phyloP scores from a whole-genome alignment of 2,888 invertebrate species.

The Ischnus inquisitorius region DNA sequence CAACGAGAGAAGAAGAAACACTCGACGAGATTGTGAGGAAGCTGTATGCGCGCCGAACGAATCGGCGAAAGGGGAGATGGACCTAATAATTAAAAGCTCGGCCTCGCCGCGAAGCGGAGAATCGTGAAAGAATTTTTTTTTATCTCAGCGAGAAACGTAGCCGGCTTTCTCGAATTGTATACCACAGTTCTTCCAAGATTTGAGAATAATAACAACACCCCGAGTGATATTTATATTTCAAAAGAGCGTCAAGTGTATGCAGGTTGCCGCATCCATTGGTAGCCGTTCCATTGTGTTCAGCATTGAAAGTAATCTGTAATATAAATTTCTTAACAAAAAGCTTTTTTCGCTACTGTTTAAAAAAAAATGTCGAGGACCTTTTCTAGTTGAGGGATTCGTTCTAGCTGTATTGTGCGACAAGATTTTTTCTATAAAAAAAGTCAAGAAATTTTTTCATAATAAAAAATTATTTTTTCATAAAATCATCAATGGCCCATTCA shows the following conservation, averaged over 20 bases:
- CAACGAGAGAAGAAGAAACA: constrained; percentile 33
- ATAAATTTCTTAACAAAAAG: constrained; percentile 4
- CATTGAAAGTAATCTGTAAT: constrained; percentile 1
- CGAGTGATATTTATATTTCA: constrained; percentile 21
- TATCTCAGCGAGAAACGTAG: background rate
- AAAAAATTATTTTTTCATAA: no score
- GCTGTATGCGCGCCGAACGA: constrained; percentile 20
- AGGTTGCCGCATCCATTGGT: background rate
- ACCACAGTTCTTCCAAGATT: constrained; percentile 13
- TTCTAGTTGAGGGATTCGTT: background rate
- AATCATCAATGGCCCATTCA: no score
- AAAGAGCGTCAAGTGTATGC: constrained; percentile 7
- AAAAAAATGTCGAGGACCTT: background rate
- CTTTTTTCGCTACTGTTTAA: background rate
- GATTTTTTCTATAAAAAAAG: background rate
- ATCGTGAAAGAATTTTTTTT: constrained; percentile 12
- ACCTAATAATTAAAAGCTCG: constrained; percentile 33
- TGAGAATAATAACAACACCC: constrained; percentile 13
- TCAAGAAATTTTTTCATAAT: no score
- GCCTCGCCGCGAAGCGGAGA: background rate
- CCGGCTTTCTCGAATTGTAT: background rate
- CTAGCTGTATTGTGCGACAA: background rate
- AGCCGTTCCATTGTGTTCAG: background rate
- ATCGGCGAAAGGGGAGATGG: constrained; percentile 19
- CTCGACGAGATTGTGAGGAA: constrained; percentile 31